Base-by-base conservation (phyloP, 2,113 vertebrate species). In the Cynoglossus semilaevis region DNA sequence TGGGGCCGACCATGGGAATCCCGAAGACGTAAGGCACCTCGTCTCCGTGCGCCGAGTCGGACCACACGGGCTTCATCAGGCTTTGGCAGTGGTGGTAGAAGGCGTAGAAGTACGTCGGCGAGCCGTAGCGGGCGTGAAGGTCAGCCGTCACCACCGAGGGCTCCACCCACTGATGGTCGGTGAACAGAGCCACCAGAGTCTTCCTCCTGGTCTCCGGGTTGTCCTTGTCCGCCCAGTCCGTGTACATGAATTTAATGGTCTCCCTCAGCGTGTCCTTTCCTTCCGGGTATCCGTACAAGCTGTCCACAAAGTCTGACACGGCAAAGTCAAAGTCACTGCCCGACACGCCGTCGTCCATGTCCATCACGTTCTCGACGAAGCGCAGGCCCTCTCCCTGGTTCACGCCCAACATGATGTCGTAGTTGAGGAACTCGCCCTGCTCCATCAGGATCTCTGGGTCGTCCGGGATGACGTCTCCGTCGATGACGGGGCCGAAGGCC, bases 1-100 rank as follows among this genome's bases (percentile, higher is more conserved):
- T 98, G 7, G 96, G 94, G 65, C 97, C 97, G 17, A 98, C 92
- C 92, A 99, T 97, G 37, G 97, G 97, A 70, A 98, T 91, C 66
- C 97, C 96, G 2, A 99, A 98, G 70, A 98, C 95, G 0, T 98
- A 99, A 70, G 97, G 97, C 79, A 99, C 94, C 93, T 99, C 97
- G 0, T 99, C 97, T 49, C 97, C 97, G 1, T 99, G 96, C 43
- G 97, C 95, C 0, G 97, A 94, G 9, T 98, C 97, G 0, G 97
- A 96, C 97, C 97, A 99, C 1, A 95, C 93, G 0, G 97, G 96
- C 87, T 98, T 98, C 97, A 98, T 98, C 74, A 96, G 92, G 87
- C 96, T 98, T 92, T 99, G 97, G 91, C 97, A 98, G 92, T 99
- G 97, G 86, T 98, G 97, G 85, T 98, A 99, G 85, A 99, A 99